Percentiles rank a stretch among this genome's conserved stretches.
Evolutionary conservation across 2,113 vertebrate genomes (phyloP).

Genomic region (Rhinolophus sinicus): DNA sequence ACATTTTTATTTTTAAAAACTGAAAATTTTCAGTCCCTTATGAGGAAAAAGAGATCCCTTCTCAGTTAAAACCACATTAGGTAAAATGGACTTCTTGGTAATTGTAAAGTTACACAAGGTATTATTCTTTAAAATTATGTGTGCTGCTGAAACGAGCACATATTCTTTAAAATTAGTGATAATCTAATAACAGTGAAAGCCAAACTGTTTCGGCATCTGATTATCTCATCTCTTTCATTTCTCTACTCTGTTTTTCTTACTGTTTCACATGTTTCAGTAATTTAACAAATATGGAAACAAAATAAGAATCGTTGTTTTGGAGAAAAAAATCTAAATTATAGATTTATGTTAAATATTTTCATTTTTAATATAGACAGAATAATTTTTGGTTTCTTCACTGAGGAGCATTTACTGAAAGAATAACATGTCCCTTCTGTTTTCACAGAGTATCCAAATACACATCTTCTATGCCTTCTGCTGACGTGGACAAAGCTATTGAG

Average conservation of each 20-base stretch:
- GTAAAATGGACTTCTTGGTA: not conserved
- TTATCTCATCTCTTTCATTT: not conserved
- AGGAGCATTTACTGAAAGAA: not conserved
- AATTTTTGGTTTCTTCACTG: not conserved
- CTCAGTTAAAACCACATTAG: not conserved
- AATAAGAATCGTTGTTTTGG: not conserved
- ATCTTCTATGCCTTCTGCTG: slow-evolving; percentile 65
- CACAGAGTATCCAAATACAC: slow-evolving; percentile 69
- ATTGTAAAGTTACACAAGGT: not conserved
- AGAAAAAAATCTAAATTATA: not conserved
- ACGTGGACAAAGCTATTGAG: slow-evolving; percentile 55
- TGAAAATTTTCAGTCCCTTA: slow-evolving; percentile 17
- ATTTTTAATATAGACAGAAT: not conserved
- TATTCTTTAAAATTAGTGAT: not conserved
- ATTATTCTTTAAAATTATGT: not conserved
- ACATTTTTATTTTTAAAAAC: not conserved
- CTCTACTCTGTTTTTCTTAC: not conserved
- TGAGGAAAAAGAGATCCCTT: not conserved
- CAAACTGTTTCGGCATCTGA: not conserved
- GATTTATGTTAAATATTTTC: not conserved
- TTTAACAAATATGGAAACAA: not conserved
- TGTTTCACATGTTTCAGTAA: not conserved
- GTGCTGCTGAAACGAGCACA: too few species aligned
- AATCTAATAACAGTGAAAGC: not conserved
- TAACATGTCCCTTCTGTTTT: slow-evolving; percentile 19